Evolutionary conservation across 2,113 vertebrate species (phyloP), one percentile per base, ranked within the genome.

Genomic region (Osmerus mordax): DNA sequence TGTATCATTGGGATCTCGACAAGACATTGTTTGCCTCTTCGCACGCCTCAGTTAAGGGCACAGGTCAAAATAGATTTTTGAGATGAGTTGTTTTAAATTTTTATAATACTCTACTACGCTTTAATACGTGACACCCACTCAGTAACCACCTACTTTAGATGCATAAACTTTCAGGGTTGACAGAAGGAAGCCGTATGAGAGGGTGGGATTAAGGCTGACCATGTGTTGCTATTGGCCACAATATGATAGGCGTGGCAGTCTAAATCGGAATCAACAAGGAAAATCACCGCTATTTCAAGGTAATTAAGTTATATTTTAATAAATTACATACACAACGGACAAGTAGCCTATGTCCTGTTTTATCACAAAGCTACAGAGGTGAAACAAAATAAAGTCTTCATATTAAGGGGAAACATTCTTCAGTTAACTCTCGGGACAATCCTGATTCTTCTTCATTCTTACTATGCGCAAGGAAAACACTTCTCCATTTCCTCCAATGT

Each of bases 391-490:
- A 12, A 28, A 8, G 62, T 23, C 13, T 18, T 67, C 51, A 54
- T 21, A 3, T 5, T 14, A 25, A 13, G n/a, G 14, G 16, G 56
- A 18, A 16, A 63, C 2, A 28, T 6, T 21, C 1, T 78, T 59
- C 71, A 74, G 76, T 47, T 47, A 12, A 47, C 9, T 77, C 76
- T 81, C 8, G 71, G 68, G 64, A 23, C 1, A 0, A 66, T 55
- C 23, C 56, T 70, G 65, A 73, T 52, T 74, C 54, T 85, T 18
- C 66, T 73, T 86, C n/a, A 83, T 56, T 83, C 47, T 70, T 67
- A 86, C 55, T 59, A 85, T 66, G 74, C 62, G 67, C 80, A 82
- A 81, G 28, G 73, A 68, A 71, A 87, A 81, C 3, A 73, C 11
- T 69, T 77, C 69, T 4, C 36, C 61, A 1, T 82, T 74, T 52